phyloP scores from a whole-genome alignment of 2,797 vertebrate species.

The Coluber constrictor region DNA sequence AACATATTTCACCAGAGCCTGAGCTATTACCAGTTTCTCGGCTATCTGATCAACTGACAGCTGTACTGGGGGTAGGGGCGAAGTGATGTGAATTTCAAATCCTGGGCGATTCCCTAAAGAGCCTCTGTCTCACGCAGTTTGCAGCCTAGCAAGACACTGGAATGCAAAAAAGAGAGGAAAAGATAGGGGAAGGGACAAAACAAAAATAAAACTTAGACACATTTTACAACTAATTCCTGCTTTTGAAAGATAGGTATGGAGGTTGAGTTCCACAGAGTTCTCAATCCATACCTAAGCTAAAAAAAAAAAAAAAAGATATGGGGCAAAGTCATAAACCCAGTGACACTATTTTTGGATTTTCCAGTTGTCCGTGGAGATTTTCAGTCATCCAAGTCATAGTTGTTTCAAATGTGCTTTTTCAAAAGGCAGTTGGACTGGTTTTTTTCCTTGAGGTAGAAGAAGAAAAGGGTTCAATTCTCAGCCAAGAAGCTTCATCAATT shows the following conservation, averaged over 20 bases:
- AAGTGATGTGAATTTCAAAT: constrained; percentile 71
- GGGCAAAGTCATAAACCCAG: not conserved
- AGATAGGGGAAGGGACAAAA: constrained; percentile 2
- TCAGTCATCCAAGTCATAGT: not conserved
- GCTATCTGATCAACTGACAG: constrained; percentile 72
- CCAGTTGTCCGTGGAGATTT: not conserved
- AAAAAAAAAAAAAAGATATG: not conserved
- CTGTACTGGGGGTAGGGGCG: constrained; percentile 50
- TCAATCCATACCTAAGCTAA: not conserved
- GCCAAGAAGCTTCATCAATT: not conserved
- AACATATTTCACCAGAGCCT: constrained; percentile 70
- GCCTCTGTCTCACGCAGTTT: constrained; percentile 52
- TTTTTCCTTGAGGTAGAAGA: not conserved
- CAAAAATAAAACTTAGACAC: not conserved
- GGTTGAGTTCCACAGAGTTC: not conserved
- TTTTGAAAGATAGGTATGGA: not conserved
- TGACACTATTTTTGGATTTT: not conserved
- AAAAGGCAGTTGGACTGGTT: not conserved
- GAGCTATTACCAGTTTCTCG: constrained; percentile 69
- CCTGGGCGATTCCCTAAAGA: constrained; percentile 53
- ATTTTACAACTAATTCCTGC: not conserved
- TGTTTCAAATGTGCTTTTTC: not conserved
- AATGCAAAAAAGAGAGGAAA: constrained; percentile 42
- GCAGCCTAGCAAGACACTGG: constrained; percentile 49
- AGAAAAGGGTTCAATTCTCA: not conserved